Percentiles rank a stretch among this genome's conserved stretches.
Conservation (phyloP, 2,888 invertebrate species). For the Esperia sulphurella region DNA sequence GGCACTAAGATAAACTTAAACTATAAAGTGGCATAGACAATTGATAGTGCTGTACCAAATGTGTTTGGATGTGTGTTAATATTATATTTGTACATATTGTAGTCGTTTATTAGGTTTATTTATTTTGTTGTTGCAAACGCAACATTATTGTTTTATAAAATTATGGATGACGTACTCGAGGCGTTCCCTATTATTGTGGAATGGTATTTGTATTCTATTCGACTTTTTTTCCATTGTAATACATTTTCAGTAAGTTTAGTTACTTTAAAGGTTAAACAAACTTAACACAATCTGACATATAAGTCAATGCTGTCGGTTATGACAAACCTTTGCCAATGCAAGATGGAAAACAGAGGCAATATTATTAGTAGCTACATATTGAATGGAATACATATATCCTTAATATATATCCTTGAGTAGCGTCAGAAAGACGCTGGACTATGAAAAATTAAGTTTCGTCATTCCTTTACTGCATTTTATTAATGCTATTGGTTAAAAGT, state of each 20-base stretch:
- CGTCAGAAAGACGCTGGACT: constrained; percentile 1
- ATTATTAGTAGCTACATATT: too few species aligned
- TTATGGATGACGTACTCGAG: neutral
- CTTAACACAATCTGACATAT: too few species aligned
- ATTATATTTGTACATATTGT: constrained; percentile 3
- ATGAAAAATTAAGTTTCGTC: constrained; percentile 2
- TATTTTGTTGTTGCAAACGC: constrained; percentile 12
- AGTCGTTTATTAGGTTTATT: constrained; percentile 16
- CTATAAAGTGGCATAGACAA: constrained; percentile 1
- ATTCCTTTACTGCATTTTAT: constrained; percentile 15
- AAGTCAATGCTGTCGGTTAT: too few species aligned
- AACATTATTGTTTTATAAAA: neutral
- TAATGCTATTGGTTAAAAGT: constrained; percentile 3
- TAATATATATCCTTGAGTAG: neutral
- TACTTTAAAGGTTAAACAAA: too few species aligned
- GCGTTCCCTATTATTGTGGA: constrained; percentile 1
- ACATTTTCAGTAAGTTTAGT: too few species aligned
- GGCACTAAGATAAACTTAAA: constrained; percentile 77
- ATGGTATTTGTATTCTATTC: neutral
- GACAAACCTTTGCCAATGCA: too few species aligned
- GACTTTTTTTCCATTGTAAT: too few species aligned
- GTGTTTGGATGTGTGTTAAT: constrained; percentile 11
- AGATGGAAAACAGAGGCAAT: too few species aligned
- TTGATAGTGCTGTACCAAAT: constrained; percentile 10
- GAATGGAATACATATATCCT: neutral